Conservation (phyloP, 2,888 invertebrate species). For the Nebria brevicollis region DNA sequence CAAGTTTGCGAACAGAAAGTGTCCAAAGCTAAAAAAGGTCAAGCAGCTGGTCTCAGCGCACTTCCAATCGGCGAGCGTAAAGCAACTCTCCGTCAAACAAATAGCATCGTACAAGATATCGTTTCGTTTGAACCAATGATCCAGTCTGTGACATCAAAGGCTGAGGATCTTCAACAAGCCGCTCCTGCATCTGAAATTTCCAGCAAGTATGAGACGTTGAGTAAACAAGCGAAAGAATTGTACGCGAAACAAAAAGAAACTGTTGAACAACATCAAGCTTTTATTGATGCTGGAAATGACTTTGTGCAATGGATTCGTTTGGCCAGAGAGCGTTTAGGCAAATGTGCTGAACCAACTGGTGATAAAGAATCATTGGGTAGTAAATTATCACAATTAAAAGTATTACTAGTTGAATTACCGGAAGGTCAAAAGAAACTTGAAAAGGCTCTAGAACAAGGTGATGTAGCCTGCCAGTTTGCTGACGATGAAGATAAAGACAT, state of each 20-base stretch:
- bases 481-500: conserved; percentile 89
- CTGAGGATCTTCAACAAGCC: conserved; percentile 90
- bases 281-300: conserved; percentile 91
- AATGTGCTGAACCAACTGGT: conserved; percentile 92
- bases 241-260: conserved; percentile 90
- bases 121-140: conserved; percentile 98
- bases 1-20: conserved; percentile 89
- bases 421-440: conserved; percentile 87
- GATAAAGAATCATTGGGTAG: conserved; percentile 89
- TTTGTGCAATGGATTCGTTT: conserved; percentile 92
- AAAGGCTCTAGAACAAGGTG: conserved; percentile 83
- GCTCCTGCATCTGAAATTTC: conserved; percentile 93
- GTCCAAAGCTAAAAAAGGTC: conserved; percentile 80
- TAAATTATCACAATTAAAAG: conserved; percentile 86
- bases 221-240: conserved; percentile 89
- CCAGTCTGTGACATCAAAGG: conserved; percentile 93
- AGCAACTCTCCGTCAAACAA: conserved; percentile 88
- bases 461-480: conserved; percentile 85
- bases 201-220: conserved; percentile 87
- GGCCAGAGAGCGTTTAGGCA: conserved; percentile 89
- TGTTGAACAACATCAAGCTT: conserved; percentile 90
- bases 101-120: conserved; percentile 95
- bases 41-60: conserved; percentile 79
- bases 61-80: conserved; percentile 86
- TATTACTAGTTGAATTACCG: conserved; percentile 83